Evolutionary conservation across 1,140 invertebrate species (phyloP).

Genomic region (Anadara kagoshimensis): DNA sequence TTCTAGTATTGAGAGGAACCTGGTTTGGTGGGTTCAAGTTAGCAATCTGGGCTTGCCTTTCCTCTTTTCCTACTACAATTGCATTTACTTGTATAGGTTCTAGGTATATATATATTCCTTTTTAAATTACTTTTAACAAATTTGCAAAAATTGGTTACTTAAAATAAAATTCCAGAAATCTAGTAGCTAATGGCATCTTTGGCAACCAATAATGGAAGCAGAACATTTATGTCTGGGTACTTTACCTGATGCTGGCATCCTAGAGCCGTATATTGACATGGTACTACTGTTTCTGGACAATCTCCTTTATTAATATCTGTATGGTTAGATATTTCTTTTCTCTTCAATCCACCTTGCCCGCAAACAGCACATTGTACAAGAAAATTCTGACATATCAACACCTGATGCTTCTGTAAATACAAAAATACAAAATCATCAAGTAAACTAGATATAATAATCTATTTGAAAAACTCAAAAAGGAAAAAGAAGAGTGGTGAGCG

Average conservation of each 20-base stretch:
- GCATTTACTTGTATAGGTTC: background rate
- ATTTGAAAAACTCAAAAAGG: background rate
- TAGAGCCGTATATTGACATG: constrained; percentile 39
- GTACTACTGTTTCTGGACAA: constrained; percentile 44
- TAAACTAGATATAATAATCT: too few species aligned
- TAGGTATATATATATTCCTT: background rate
- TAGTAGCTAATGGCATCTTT: background rate
- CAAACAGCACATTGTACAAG: constrained; percentile 50
- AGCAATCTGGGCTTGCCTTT: background rate
- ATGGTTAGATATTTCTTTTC: constrained; percentile 46
- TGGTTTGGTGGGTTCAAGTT: too few species aligned
- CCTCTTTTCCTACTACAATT: background rate
- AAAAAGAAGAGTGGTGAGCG: background rate
- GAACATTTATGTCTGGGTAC: background rate
- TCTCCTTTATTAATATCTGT: constrained; percentile 39
- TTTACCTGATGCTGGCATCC: constrained; percentile 45
- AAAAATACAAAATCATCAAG: background rate
- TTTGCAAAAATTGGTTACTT: background rate
- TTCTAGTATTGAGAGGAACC: too few species aligned
- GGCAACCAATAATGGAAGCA: background rate
- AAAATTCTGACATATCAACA: constrained; percentile 45
- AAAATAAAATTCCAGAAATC: background rate
- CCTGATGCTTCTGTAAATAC: constrained; percentile 50
- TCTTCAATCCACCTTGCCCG: constrained; percentile 40
- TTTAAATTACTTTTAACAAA: background rate